A percentile compares a stretch with the other conserved stretches of the same genome.
Evolutionary conservation across 2,113 vertebrate genomes (phyloP).

Genomic region (Xenopus laevis): DNA sequence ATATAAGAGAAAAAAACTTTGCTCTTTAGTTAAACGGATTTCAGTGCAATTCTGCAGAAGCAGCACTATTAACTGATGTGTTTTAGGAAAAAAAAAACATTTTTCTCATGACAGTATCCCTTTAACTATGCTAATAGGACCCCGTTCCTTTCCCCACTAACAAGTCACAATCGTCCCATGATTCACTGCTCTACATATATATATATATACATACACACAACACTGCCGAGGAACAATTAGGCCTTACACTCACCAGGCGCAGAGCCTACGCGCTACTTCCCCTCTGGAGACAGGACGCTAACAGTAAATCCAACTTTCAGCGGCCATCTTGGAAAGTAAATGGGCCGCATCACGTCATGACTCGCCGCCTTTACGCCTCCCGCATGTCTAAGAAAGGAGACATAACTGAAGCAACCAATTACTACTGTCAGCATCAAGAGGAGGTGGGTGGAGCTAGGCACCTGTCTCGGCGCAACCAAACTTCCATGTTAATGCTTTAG

Average conservation of each 20-base stretch:
- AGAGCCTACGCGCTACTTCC: not conserved
- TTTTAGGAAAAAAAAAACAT: too few relatives aligned
- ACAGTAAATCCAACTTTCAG: not conserved
- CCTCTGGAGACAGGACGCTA: not conserved
- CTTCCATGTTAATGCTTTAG: not conserved
- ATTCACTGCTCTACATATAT: too few relatives aligned
- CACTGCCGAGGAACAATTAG: too few relatives aligned
- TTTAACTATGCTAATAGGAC: too few relatives aligned
- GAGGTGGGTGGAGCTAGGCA: not conserved
- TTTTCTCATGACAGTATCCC: too few relatives aligned
- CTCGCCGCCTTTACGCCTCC: not conserved
- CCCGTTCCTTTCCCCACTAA: too few relatives aligned
- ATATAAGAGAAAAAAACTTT: too few relatives aligned
- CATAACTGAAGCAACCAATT: not conserved
- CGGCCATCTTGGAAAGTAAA: slow-evolving; percentile 26
- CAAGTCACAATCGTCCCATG: too few relatives aligned
- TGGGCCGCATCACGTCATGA: slow-evolving; percentile 14
- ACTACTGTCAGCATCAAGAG: not conserved
- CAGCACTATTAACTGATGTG: too few relatives aligned
- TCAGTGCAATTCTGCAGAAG: too few relatives aligned
- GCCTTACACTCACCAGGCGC: not conserved
- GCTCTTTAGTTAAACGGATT: too few relatives aligned
- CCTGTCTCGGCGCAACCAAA: not conserved
- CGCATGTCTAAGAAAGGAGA: slow-evolving; percentile 13
- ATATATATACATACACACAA: too few relatives aligned